Evolutionary conservation across 2,888 invertebrate genomes (phyloP), one percentile per base, ranked within the genome.

Genomic region (Nephrotoma appendiculata): DNA sequence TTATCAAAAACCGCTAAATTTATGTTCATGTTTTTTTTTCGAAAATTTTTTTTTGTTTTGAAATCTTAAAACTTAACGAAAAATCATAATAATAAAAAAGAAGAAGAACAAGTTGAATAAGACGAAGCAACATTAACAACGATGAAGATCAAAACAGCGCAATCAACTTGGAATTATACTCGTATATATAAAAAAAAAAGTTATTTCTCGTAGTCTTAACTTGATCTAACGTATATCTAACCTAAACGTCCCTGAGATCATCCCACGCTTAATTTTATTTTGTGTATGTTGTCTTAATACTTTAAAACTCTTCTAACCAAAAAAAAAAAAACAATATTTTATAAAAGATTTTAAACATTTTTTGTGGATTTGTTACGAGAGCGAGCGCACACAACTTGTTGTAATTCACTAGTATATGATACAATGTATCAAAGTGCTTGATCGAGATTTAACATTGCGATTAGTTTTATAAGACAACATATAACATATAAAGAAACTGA

Each of bases 181-280:
- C 31, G 31, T 31, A 31, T 31, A 71, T 15, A 57, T 0, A 31
- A 31, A 71, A 71, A 71, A 71, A 71, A 71, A 71, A 6, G 6
- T 15, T 57, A 9, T 19, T 57, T 57, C 6, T 31, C 31, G 31
- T 71, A 71, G 71, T 71, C 71, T 71, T 71, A 71, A 31, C 71
- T 71, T 31, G 71, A 71, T 71, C 71, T 71, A 71, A 71, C 71
- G 31, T 71, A 71, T 71, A 71, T 84, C 84, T 84, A 84, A 84
- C 84, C 43, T 84, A 41, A 84, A 84, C 43, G 84, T 84, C 84
- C 84, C 84, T 84, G 84, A 71, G 84, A 84, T 43, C 84, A 84
- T 84, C 84, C 84, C 84, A 84, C 84, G 84, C 84, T 41, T 84
- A 71, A 71, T 31, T 71, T 71, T 31, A 9, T 19, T 71, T 71